phyloP scores from a whole-genome alignment of 2,113 vertebrate species.

The Notarius lentiginosus region DNA sequence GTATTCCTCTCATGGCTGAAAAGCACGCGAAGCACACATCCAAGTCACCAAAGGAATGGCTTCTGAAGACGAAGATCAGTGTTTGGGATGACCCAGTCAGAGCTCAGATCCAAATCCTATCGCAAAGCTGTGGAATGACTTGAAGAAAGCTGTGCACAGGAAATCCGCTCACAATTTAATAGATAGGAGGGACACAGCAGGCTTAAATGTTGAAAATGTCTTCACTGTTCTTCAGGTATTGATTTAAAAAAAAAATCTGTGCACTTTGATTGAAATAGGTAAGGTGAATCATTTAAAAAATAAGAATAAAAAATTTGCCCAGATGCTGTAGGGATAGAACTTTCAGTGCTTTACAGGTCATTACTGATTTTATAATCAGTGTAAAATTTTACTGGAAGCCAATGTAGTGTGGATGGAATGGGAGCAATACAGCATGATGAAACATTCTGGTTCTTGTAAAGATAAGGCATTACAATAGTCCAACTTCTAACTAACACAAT shows the following conservation, averaged over 20 bases:
- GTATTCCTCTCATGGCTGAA: too few relatives aligned
- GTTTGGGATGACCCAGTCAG: too few relatives aligned
- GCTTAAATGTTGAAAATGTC: not conserved
- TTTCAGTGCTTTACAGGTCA: not conserved
- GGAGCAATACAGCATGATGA: not conserved
- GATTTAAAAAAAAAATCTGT: not conserved
- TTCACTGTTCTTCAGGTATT: not conserved
- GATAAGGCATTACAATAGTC: not conserved
- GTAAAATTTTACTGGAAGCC: not conserved
- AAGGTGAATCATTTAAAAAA: not conserved
- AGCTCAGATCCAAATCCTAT: too few relatives aligned
- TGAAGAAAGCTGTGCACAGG: too few relatives aligned
- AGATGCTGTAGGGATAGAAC: not conserved
- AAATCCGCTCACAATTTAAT: too few relatives aligned
- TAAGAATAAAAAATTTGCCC: not conserved
- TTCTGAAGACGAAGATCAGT: too few relatives aligned
- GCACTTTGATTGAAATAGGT: not conserved
- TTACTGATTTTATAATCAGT: not conserved
- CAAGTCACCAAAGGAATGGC: too few relatives aligned
- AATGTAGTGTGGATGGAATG: not conserved
- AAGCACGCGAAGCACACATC: too few relatives aligned
- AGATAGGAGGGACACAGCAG: not conserved
- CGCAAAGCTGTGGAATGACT: too few relatives aligned
- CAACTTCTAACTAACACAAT: not conserved
- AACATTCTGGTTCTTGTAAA: not conserved